These are phyloP conservation scores for Drosophila takahashii DNA, from an alignment of 1,140 invertebrate species.

Conservation along the genomic window DNA sequence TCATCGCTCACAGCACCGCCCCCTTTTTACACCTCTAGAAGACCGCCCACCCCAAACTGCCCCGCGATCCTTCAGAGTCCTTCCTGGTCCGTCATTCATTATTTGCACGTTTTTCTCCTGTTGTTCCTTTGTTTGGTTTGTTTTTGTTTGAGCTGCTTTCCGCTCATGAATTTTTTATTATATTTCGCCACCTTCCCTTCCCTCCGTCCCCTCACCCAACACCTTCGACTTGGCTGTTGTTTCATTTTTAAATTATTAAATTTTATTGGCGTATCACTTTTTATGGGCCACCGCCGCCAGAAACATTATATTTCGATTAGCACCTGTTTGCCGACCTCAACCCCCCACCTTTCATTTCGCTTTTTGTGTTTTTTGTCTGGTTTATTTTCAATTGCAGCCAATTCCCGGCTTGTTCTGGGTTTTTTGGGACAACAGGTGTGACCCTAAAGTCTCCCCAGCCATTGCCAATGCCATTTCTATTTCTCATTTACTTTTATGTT, in stretches of 20 bases:
- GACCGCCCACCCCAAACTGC: neutral
- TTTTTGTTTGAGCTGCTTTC: slow-evolving; percentile 63
- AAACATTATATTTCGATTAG: slow-evolving; percentile 83
- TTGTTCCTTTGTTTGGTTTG: slow-evolving; percentile 39
- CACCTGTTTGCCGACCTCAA: slow-evolving; percentile 67
- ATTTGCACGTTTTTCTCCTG: slow-evolving; percentile 61
- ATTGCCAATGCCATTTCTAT: slow-evolving; percentile 22
- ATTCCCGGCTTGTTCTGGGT: slow-evolving; percentile 15
- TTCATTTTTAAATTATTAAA: slow-evolving; percentile 83
- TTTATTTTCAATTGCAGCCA: slow-evolving; percentile 51
- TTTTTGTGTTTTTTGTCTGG: slow-evolving; percentile 20
- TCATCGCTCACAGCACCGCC: slow-evolving; percentile 38
- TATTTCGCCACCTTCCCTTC: slow-evolving; percentile 59
- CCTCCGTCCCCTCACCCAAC: slow-evolving; percentile 4
- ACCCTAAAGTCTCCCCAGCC: slow-evolving; percentile 17
- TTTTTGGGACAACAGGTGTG: slow-evolving; percentile 61
- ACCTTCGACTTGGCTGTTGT: slow-evolving; percentile 50
- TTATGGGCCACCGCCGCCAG: slow-evolving; percentile 76
- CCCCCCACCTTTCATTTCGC: slow-evolving; percentile 14
- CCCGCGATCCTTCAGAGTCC: slow-evolving; percentile 16
- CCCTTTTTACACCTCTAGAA: neutral
- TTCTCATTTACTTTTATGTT: slow-evolving; percentile 53
- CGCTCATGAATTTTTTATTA: slow-evolving; percentile 82
- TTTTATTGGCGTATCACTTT: slow-evolving; percentile 82
- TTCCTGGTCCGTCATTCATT: slow-evolving; percentile 73